Evolutionary conservation across 1,140 invertebrate genomes (phyloP), one percentile per base, ranked within the genome.

Genomic region (Formica exsecta): DNA sequence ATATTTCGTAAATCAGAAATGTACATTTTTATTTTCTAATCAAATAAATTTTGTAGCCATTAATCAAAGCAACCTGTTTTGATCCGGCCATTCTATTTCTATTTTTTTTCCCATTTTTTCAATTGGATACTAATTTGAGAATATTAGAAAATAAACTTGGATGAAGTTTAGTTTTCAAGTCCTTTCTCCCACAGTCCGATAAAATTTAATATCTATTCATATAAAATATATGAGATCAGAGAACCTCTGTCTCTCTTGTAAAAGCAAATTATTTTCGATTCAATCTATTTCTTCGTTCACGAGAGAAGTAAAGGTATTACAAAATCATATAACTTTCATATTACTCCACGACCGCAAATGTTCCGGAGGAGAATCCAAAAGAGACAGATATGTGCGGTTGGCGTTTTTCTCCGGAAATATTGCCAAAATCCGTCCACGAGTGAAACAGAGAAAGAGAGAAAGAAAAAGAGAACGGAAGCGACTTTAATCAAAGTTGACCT

Each of bases 401-500:
- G 29, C 25, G 38, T 48, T 29, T 71, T 59, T 83, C 19, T 38
- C 29, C 29, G 25, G 48, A 73, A 73, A 74, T 73, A 73, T 80
- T 57, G 65, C 65, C 65, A 48, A 70, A 80, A 80, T 74, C 38
- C 38, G 2, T 13, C 16, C 22, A 6, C 13, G 41, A 73, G 19
- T 38, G 66, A 59, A 73, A 38, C 4, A 19, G 54, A 54, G 6
- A 68, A 54, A 13, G 44, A n/a, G 11, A 3, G 13, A 48, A 11
- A 44, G 22, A 13, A 3, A 29, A 1, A 32, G 32, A 32, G 32
- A 62, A 36, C n/a, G 54, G 32, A 38, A 44, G 32, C 38, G 68
- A 11, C 38, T 83, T 83, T 83, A 83, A 83, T 83, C 79, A 83
- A 83, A 73, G 68, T 59, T 83, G 79, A 74, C 51, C 54, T 44